Percentiles rank a stretch among this genome's conserved stretches.
Conservation (phyloP, 1,140 invertebrate species). For the Scaptomyza graminum region DNA sequence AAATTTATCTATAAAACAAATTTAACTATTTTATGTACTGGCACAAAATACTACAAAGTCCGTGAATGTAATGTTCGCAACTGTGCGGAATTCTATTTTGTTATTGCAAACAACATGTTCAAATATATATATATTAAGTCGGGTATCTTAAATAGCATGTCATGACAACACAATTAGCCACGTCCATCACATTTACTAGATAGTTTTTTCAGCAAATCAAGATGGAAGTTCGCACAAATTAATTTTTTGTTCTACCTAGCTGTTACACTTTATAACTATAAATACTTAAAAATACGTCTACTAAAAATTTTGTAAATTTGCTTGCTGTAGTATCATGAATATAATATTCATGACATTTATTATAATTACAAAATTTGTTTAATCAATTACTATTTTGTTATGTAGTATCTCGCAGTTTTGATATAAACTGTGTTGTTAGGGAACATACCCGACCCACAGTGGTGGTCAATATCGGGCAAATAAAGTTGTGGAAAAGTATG, state of each 20-base stretch:
- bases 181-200: constrained; percentile 2
- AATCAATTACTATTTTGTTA: not conserved
- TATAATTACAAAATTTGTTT: constrained; percentile 15
- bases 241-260: not conserved
- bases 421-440: not conserved
- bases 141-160: not conserved
- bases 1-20: constrained; percentile 11
- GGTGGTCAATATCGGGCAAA: not conserved
- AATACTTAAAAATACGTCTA: not conserved
- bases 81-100: not conserved
- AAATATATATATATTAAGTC: not conserved
- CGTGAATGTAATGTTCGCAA: not conserved
- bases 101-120: not conserved
- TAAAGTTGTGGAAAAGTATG: no score
- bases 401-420: constrained; percentile 6
- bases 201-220: constrained; percentile 10
- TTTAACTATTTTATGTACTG: constrained; percentile 1
- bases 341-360: constrained; percentile 14
- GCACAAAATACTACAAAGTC: constrained; percentile 12
- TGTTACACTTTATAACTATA: not conserved
- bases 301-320: not conserved
- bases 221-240: not conserved
- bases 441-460: not conserved
- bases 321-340: constrained; percentile 9
- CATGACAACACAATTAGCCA: not conserved